Evolutionary conservation across 2,113 vertebrate species (phyloP), one percentile per base, ranked within the genome.

Genomic region (Neoarius graeffei): DNA sequence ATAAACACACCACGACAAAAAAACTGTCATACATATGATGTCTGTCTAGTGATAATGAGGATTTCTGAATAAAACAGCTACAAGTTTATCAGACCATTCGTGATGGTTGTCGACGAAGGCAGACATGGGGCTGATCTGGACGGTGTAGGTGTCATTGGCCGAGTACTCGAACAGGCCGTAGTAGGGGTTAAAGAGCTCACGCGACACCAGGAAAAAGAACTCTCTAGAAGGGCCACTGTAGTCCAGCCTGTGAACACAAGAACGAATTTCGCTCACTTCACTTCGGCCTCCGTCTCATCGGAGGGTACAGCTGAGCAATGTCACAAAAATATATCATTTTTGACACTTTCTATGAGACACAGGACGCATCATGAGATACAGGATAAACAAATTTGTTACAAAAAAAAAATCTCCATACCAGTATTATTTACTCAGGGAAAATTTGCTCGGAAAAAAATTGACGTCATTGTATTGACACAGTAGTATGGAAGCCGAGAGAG

Each of bases 111-210:
- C 98, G 30, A 99, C 98, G 42, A 99, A 99, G 89, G 98, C 98
- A 86, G 98, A 99, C 98, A 99, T 99, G 89, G 98, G 98, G 95
- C 98, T 99, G 94, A 99, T 99, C 94, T 99, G 98, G 86, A 99
- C 98, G 23, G 98, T 99, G 91, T 99, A 99, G 7, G 98, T 99
- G 94, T 99, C 98, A 0, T 99, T 99, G 93, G 98, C 98, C 48
- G 98, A 99, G 94, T 99, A 99, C 92, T 99, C 98, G 94, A 99
- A 99, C 92, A 99, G 95, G 90, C 98, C 98, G 56, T 99, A 99
- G 92, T 99, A 99, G 0, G 98, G 98, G 94, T 99, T 99, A 93
- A 99, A 99, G 89, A 99, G 96, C 89, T 99, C 98, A 94, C 98
- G 96, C 62, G 98, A 99, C 85, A 99, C 98, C 91, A 99, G 93